Conservation (phyloP, 1,140 invertebrate genomes). For the Drosophila chauvacae region DNA sequence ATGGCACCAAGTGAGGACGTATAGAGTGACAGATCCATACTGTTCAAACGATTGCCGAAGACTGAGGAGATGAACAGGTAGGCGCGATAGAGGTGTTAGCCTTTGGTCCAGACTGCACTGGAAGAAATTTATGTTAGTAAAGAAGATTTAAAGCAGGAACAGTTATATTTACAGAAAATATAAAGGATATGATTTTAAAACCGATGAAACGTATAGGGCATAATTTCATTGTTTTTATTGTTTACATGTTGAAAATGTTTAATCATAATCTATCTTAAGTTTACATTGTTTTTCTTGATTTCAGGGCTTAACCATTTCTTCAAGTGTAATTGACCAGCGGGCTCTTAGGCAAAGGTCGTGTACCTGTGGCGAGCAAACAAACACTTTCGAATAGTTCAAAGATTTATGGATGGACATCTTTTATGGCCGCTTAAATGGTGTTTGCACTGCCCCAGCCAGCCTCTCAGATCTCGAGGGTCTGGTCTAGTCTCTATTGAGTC, state of each 20-base stretch:
- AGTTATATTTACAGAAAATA: not conserved
- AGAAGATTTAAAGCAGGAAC: not conserved
- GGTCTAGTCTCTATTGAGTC: not conserved
- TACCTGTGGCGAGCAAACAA: constrained; percentile 49
- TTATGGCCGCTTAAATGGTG: constrained; percentile 56
- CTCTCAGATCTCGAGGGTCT: constrained; percentile 17
- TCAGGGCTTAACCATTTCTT: not conserved
- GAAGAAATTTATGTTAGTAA: constrained; percentile 4
- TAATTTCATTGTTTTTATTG: not conserved
- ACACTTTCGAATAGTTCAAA: constrained; percentile 46
- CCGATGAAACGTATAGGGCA: not conserved
- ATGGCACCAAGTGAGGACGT: constrained; percentile 9
- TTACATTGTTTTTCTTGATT: not conserved
- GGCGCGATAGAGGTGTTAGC: constrained; percentile 26
- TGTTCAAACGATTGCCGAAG: constrained; percentile 51
- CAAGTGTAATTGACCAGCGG: constrained; percentile 65
- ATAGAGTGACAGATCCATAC: constrained; percentile 46
- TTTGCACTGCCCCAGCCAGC: constrained; percentile 60
- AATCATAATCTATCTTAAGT: not conserved
- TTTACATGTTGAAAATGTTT: not conserved
- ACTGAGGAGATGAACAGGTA: constrained; percentile 56
- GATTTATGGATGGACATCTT: constrained; percentile 69
- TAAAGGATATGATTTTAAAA: not conserved
- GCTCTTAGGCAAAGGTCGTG: constrained; percentile 57
- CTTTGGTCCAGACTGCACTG: constrained; percentile 36